phyloP scores from a whole-genome alignment of 2,113 vertebrate species.

The Menidia beryllina region DNA sequence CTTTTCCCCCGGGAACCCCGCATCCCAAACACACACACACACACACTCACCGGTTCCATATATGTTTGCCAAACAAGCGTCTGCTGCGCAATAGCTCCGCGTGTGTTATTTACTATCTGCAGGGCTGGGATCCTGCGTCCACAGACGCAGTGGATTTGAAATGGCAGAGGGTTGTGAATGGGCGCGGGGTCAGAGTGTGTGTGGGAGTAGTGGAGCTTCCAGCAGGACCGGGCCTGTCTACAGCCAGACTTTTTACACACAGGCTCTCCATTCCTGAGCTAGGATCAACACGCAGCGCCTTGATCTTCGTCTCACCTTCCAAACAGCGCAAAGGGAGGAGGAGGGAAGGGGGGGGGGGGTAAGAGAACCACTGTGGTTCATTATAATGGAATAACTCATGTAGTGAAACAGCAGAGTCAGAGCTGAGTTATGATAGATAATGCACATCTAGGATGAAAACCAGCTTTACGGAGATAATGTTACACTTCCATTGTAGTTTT shows the following conservation, averaged over 20 bases:
- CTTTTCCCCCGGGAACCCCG: slow-evolving; percentile 38
- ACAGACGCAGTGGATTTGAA: slow-evolving; percentile 59
- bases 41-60: slow-evolving; percentile 20
- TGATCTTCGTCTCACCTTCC: slow-evolving; percentile 69
- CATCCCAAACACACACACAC: too few relatives aligned
- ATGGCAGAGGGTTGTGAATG: slow-evolving; percentile 74
- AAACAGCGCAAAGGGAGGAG: slow-evolving; percentile 34
- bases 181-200: slow-evolving; percentile 51
- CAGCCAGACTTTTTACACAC: slow-evolving; percentile 72
- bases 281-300: slow-evolving; percentile 73
- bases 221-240: slow-evolving; percentile 56
- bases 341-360: slow-evolving; percentile 13
- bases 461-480: slow-evolving; percentile 42
- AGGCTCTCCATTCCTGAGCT: slow-evolving; percentile 77
- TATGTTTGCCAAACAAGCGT: slow-evolving; percentile 49
- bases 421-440: slow-evolving; percentile 42
- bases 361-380: slow-evolving; percentile 45
- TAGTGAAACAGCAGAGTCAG: slow-evolving; percentile 16
- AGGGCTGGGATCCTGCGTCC: slow-evolving; percentile 27
- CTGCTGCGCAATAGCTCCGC: background rate
- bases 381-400: slow-evolving; percentile 65
- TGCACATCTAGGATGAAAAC: slow-evolving; percentile 38
- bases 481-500: slow-evolving; percentile 35
- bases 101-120: slow-evolving; percentile 35
- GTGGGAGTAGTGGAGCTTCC: slow-evolving; percentile 64